Conservation (phyloP, 1,140 invertebrate genomes). For the Neodiprion virginianus region DNA sequence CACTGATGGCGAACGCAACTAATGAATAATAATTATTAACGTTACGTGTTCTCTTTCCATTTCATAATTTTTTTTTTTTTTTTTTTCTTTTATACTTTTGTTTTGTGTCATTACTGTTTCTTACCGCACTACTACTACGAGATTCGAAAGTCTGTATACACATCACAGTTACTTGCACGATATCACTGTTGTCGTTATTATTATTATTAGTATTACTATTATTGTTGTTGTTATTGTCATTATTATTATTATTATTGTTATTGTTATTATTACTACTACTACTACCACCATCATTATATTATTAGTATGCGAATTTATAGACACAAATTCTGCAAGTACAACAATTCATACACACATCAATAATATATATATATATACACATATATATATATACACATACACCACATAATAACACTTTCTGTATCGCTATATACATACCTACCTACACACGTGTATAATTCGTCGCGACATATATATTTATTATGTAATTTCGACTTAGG, state of each 20-base stretch:
- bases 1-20: not conserved
- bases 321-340: not conserved
- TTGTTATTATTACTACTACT: not conserved
- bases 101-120: too few species aligned
- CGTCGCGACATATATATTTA: not conserved
- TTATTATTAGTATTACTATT: too few species aligned
- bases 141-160: too few species aligned
- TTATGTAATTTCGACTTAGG: constrained; percentile 1
- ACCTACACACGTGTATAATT: not conserved
- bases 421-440: not conserved
- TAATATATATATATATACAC: not conserved
- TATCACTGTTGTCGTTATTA: too few species aligned
- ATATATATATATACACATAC: too few species aligned
- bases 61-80: not conserved
- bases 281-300: not conserved
- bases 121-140: too few species aligned
- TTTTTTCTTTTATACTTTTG: not conserved
- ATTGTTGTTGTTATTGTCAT: too few species aligned
- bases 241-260: not conserved
- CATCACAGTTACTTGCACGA: too few species aligned
- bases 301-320: not conserved
- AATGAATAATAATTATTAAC: not conserved
- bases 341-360: not conserved
- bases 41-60: not conserved
- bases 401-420: too few species aligned